Base-by-base conservation (phyloP, 2,888 invertebrate genomes). In the Zygogramma bicolorata region DNA sequence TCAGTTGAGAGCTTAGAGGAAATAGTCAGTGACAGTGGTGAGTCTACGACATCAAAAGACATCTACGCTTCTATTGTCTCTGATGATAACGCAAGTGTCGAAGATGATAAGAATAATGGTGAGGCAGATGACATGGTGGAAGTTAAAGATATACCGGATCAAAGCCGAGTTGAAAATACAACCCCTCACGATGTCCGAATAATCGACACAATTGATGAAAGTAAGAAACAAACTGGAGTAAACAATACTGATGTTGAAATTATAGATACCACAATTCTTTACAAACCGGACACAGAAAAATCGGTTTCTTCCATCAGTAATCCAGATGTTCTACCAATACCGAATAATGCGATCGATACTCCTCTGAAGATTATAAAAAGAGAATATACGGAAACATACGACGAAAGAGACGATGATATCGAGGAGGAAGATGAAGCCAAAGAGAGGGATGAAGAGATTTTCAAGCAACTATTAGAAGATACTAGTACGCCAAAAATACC, bases 121-220 rank as follows among this genome's bases (percentile, higher is more conserved):
- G 85, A 85, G 76, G 78, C 83, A 34, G 79, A 81, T 7, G 86
- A 86, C 76, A 84, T 83, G 79, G 67, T 81, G 57, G 68, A 78
- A 70, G 71, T 81, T 85, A 29, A 81, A 88, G 88, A 18, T 88
- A 88, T 1, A 88, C 88, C 86, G 22, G 61, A 76, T 57, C 69
- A 72, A 61, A 63, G 25, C 22, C 61, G 59, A 13, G 40, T 63
- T 8, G 75, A 79, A 38, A 22, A 62, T n/a, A 70, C 68, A 31
- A 63, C 46, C 10, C 73, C 75, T 4, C 68, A 75, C 29, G 68
- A 71, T 10, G 73, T 73, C 58, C 57, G 75, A 31, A 46, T 25
- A 10, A 75, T 80, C 8, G 78, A 73, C 20, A 66, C 57, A 31
- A 49, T 74, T 22, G 62, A 70, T 8, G 65, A 71, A 46, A 60